phyloP scores from a whole-genome alignment of 2,888 invertebrate species.

The Protodeltote pygarga region DNA sequence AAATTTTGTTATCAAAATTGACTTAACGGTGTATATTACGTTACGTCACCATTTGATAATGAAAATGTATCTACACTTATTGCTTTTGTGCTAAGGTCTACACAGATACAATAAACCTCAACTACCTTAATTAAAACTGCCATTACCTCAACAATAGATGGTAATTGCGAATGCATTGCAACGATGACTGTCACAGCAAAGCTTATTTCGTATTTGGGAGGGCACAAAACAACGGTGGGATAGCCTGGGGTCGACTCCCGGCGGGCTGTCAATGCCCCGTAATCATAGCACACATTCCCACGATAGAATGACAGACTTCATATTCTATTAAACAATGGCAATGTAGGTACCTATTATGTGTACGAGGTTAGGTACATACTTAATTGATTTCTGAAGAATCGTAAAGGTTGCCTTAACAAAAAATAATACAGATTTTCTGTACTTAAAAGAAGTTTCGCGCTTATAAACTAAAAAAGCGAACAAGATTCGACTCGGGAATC shows the following conservation, averaged over 20 bases:
- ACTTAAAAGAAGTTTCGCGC: constrained; percentile 13
- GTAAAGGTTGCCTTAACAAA: constrained; percentile 20
- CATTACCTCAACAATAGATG: constrained; percentile 47
- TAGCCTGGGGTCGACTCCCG: constrained; percentile 27
- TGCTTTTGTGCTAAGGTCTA: no score
- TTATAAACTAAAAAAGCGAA: constrained; percentile 10
- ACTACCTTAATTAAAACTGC: constrained; percentile 44
- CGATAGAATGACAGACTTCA: constrained; percentile 41
- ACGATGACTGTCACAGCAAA: constrained; percentile 50
- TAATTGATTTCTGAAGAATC: constrained; percentile 43
- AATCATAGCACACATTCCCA: constrained; percentile 51
- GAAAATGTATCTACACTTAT: no score
- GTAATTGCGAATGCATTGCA: constrained; percentile 51
- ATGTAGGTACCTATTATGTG: no score
- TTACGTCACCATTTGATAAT: no score
- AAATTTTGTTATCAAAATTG: no score
- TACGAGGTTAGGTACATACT: constrained; percentile 30
- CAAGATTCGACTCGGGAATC: constrained; percentile 33
- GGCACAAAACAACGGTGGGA: constrained; percentile 50
- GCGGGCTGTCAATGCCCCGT: constrained; percentile 40
- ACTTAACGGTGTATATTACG: no score
- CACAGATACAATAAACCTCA: constrained; percentile 7
- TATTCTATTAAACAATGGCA: constrained; percentile 38
- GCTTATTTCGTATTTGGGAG: constrained; percentile 53
- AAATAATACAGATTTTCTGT: no score